Base-by-base conservation (phyloP, 2,797 vertebrate species). In the Argentina silus region DNA sequence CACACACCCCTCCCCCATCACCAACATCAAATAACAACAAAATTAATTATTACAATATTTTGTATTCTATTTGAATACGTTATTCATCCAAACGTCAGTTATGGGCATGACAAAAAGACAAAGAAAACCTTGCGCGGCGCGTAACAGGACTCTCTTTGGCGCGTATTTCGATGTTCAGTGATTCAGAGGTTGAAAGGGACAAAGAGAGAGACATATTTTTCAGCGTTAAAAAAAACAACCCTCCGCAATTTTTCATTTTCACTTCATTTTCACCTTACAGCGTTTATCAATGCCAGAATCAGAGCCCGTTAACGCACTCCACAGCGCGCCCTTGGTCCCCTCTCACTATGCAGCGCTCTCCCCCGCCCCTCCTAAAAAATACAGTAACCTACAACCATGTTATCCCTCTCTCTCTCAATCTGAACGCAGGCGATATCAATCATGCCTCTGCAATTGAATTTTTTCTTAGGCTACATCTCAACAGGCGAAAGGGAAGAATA, bases 221-320 rank as follows among this genome's bases (percentile, higher is more conserved):
- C 21, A 14, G 19, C 53, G 53, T n/a, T 17, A 14, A 4, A 23
- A 12, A 36, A 17, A 53, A 27, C 9, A 53, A 27, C 9, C 7
- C 3, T 17, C 15, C 7, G 48, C 6, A 5, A 67, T 36, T 56
- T 9, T 14, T 23, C 10, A 15, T 59, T 19, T 59, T 47, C 55
- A 47, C 55, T 53, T 15, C 50, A 76, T 69, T 69, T 50, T 69
- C 45, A 43, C 8, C 57, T 23, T 17, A 2, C 45, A 67, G 17
- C 67, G 27, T 74, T 1, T 45, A 63, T 75, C 45, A 50, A 36
- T 70, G 63, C 11, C 65, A 61, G 59, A 72, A 14, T 3, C 27
- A 67, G 14, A 50, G 36, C 6, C 50, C 45, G 19, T 36, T 9
- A n/a, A 2, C 66, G 47, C 50, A 27, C 62, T 66, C 51, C 71